A percentile compares a stretch with the other conserved stretches of the same genome.
Evolutionary conservation across 2,797 vertebrate species (phyloP).

Genomic region (Neostethus bicornis): DNA sequence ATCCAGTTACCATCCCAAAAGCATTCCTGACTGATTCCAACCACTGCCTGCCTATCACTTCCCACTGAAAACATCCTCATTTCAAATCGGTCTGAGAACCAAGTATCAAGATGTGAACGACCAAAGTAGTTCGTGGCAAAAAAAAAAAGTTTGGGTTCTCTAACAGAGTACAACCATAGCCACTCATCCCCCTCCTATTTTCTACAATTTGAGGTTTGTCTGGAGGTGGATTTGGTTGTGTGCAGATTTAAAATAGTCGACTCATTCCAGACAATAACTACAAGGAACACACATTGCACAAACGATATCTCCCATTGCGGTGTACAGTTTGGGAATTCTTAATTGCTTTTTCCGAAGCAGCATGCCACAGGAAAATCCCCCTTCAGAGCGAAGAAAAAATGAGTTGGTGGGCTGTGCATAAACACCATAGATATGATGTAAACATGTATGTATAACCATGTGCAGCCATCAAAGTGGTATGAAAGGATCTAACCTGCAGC

Average conservation of each 20-base stretch:
- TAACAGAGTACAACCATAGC: constrained; percentile 75
- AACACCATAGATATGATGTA: constrained; percentile 72
- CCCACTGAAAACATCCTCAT: constrained; percentile 72
- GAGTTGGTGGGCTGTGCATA: constrained; percentile 67
- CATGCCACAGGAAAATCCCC: constrained; percentile 81
- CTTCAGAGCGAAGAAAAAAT: constrained; percentile 70
- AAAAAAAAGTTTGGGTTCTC: constrained; percentile 70
- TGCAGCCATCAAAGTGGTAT: constrained; percentile 68
- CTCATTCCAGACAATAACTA: constrained; percentile 69
- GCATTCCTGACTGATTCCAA: constrained; percentile 79
- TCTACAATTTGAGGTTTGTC: constrained; percentile 73
- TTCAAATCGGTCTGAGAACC: constrained; percentile 60
- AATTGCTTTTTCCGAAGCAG: constrained; percentile 82
- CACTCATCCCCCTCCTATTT: constrained; percentile 63
- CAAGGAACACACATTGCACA: constrained; percentile 73
- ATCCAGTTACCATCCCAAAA: constrained; percentile 76
- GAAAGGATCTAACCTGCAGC: constrained; percentile 77
- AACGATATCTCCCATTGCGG: constrained; percentile 80
- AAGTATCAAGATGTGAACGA: constrained; percentile 75
- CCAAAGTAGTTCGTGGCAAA: constrained; percentile 73
- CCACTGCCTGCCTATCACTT: constrained; percentile 70
- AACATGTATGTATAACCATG: constrained; percentile 67
- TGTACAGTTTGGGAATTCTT: constrained; percentile 81
- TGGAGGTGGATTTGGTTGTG: constrained; percentile 78
- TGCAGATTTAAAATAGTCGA: constrained; percentile 81